Conservation (phyloP, 2,797 vertebrate species). For the Myiotriccus ornatus region DNA sequence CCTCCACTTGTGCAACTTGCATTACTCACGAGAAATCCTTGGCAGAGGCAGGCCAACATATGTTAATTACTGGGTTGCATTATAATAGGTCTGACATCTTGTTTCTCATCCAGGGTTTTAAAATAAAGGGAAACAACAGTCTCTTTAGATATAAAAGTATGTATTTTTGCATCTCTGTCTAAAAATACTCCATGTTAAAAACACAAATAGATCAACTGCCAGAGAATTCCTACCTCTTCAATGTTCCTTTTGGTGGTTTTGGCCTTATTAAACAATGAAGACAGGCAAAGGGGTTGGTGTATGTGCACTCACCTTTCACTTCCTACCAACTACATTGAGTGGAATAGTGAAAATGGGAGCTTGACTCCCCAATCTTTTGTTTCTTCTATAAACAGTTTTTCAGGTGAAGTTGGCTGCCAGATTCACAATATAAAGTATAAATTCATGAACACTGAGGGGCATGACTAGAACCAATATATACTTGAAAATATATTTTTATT, state of each 20-base stretch:
- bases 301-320: background rate
- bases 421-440: constrained; percentile 2
- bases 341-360: background rate
- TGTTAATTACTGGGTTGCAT: constrained; percentile 55
- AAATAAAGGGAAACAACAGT: constrained; percentile 49
- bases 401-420: background rate
- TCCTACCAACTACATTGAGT: background rate
- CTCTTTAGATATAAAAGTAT: constrained; percentile 6
- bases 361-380: background rate
- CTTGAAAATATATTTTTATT: background rate
- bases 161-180: constrained; percentile 1
- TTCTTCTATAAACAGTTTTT: background rate
- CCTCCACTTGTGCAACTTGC: constrained; percentile 28
- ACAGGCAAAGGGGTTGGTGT: background rate
- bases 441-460: background rate
- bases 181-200: constrained; percentile 20
- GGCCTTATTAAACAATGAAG: background rate
- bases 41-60: constrained; percentile 46
- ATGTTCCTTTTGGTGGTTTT: background rate
- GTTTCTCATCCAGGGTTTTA: constrained; percentile 39
- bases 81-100: constrained; percentile 60
- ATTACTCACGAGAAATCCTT: constrained; percentile 51
- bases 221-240: background rate
- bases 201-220: constrained; percentile 25
- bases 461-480: background rate